A percentile compares a stretch with the other conserved stretches of the same genome.
phyloP scores from a whole-genome alignment of 2,113 vertebrate species.

The Leptocoma aspasia region DNA sequence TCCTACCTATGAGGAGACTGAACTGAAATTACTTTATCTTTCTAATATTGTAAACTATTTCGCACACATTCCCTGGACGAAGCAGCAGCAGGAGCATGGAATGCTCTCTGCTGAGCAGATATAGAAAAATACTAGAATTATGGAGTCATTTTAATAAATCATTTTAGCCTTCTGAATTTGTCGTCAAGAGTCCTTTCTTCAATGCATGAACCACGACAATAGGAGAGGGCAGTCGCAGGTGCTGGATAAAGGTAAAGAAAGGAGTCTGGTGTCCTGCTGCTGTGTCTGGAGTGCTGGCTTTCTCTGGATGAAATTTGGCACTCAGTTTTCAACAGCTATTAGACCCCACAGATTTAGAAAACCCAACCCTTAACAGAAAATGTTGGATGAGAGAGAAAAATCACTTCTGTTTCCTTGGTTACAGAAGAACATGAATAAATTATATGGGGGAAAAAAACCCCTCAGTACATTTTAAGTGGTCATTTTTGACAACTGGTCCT shows the following conservation, averaged over 20 bases:
- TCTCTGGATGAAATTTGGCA: not conserved
- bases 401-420: conserved; percentile 47
- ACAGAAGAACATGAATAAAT: conserved; percentile 56
- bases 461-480: not conserved
- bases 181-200: too few relatives aligned
- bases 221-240: not conserved
- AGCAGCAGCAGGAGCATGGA: too few relatives aligned
- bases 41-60: too few relatives aligned
- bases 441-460: not conserved
- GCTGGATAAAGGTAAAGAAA: not conserved
- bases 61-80: too few relatives aligned
- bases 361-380: not conserved
- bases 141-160: too few relatives aligned
- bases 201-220: too few relatives aligned
- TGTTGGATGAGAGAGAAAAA: not conserved
- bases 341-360: not conserved
- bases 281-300: not conserved
- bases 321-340: not conserved
- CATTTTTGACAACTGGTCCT: not conserved
- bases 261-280: not conserved
- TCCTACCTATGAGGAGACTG: too few relatives aligned
- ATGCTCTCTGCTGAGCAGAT: too few relatives aligned
- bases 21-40: too few relatives aligned
- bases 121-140: too few relatives aligned
- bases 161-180: too few relatives aligned